A percentile compares a stretch with the other conserved stretches of the same genome.
These are phyloP conservation scores for Holothuria leucospilota DNA, from an alignment of 53 echinoderm and acorn worm genomes.

Conservation along the genomic window DNA sequence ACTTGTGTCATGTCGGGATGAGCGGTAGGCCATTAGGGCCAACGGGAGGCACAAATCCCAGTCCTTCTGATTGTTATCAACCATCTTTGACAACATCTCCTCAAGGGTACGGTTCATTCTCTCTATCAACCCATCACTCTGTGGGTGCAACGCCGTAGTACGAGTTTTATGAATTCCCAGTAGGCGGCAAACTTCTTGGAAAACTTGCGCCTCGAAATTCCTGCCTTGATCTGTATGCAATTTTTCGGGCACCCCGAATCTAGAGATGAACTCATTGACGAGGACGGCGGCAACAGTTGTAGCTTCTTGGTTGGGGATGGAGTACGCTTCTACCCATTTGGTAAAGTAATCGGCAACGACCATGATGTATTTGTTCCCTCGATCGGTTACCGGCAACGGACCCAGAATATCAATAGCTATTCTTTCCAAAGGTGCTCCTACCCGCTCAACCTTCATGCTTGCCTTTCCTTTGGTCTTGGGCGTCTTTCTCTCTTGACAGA, in stretches of 20 bases:
- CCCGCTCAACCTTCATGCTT: too few relatives aligned
- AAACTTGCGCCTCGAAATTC: slow-evolving; percentile 50
- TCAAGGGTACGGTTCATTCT: slow-evolving; percentile 50
- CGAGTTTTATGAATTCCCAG: slow-evolving; percentile 51
- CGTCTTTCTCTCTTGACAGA: too few relatives aligned
- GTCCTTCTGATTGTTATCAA: slow-evolving; percentile 44
- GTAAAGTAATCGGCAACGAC: too few relatives aligned
- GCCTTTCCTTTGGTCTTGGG: too few relatives aligned
- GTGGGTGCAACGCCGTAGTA: slow-evolving; percentile 58
- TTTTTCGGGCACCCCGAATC: slow-evolving; percentile 38
- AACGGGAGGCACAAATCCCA: slow-evolving; percentile 39
- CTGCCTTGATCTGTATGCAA: slow-evolving; percentile 61
- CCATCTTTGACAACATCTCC: slow-evolving; percentile 41
- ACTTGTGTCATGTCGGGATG: slow-evolving; percentile 3
- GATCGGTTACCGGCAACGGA: too few relatives aligned
- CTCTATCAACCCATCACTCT: slow-evolving; percentile 53
- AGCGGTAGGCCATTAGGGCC: slow-evolving; percentile 3
- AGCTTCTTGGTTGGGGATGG: slow-evolving; percentile 26
- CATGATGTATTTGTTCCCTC: too few relatives aligned
- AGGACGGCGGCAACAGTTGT: slow-evolving; percentile 20
- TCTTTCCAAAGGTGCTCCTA: too few relatives aligned
- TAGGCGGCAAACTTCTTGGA: slow-evolving; percentile 44
- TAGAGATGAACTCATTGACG: slow-evolving; percentile 24
- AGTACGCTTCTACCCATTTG: slow-evolving; percentile 18
- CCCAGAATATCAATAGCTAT: too few relatives aligned